Conservation (phyloP, 2,888 invertebrate species). For the Phymatocera aterrima region DNA sequence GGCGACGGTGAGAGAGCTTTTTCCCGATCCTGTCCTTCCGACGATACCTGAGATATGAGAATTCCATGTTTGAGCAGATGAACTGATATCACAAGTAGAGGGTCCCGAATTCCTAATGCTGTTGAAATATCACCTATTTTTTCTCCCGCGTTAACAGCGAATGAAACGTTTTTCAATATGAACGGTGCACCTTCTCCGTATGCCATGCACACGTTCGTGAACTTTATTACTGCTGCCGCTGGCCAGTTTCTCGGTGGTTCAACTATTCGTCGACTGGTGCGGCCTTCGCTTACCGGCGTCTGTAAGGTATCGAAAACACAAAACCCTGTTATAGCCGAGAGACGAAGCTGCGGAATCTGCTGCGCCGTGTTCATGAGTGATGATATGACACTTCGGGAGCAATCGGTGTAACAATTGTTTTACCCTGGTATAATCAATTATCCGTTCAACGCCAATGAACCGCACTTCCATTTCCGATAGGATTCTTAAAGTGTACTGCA, state of each 20-base stretch:
- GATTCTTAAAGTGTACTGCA: slow-evolving; percentile 77
- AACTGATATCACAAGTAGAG: neutral
- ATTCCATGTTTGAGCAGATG: neutral
- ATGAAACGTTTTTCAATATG: slow-evolving; percentile 77
- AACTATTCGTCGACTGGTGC: slow-evolving; percentile 46
- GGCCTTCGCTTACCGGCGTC: slow-evolving; percentile 61
- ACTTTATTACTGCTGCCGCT: slow-evolving; percentile 74
- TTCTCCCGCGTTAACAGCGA: slow-evolving; percentile 77
- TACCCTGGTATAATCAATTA: slow-evolving; percentile 69
- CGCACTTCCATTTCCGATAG: slow-evolving; percentile 75
- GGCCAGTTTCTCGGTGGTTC: slow-evolving; percentile 76
- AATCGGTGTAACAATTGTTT: slow-evolving; percentile 21
- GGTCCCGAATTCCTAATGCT: neutral
- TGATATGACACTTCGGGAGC: slow-evolving; percentile 56
- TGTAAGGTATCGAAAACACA: slow-evolving; percentile 55
- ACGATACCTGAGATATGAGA: slow-evolving; percentile 51
- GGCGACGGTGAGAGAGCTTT: slow-evolving; percentile 78
- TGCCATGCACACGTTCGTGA: slow-evolving; percentile 75
- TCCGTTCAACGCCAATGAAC: slow-evolving; percentile 76
- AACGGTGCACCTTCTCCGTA: slow-evolving; percentile 74
- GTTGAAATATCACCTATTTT: slow-evolving; percentile 79
- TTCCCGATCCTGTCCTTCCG: slow-evolving; percentile 76
- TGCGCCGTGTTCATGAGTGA: no score
- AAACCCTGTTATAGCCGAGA: slow-evolving; percentile 57
- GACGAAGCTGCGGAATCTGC: no score